Evolutionary conservation across 2,888 invertebrate species (phyloP).

Genomic region (Listrodromus nycthemerus): DNA sequence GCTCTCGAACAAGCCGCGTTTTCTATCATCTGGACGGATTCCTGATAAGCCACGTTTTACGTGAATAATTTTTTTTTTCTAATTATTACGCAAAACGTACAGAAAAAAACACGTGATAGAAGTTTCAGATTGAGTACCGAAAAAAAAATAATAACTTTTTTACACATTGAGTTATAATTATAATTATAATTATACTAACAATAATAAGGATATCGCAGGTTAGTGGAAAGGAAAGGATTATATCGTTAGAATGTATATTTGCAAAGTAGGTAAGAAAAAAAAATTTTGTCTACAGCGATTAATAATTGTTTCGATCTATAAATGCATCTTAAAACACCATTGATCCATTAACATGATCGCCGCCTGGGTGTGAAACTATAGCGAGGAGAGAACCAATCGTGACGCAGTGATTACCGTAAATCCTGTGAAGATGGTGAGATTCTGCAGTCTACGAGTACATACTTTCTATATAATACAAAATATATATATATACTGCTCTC

Average conservation of each 20-base stretch:
- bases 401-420: conserved; percentile 29
- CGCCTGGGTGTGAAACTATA: neutral
- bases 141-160: conserved; percentile 43
- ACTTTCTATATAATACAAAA: conserved; percentile 25
- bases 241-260: conserved; percentile 51
- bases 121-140: conserved; percentile 49
- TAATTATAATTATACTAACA: conserved; percentile 33
- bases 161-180: conserved; percentile 29
- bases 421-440: conserved; percentile 16
- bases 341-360: conserved; percentile 19
- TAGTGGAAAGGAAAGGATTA: conserved; percentile 45
- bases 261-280: conserved; percentile 31
- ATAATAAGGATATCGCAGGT: conserved; percentile 12
- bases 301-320: conserved; percentile 16
- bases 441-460: conserved; percentile 8
- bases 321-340: conserved; percentile 14
- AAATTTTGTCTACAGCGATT: conserved; percentile 26
- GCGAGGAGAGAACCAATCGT: conserved; percentile 24
- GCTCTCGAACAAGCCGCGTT: conserved; percentile 53
- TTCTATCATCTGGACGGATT: conserved; percentile 79
- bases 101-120: conserved; percentile 58
- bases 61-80: conserved; percentile 52
- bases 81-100: conserved; percentile 56
- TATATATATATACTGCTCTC: neutral
- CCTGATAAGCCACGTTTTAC: conserved; percentile 79